Conservation (phyloP, 2,797 vertebrate genomes). For the Calcarius lapponicus region DNA sequence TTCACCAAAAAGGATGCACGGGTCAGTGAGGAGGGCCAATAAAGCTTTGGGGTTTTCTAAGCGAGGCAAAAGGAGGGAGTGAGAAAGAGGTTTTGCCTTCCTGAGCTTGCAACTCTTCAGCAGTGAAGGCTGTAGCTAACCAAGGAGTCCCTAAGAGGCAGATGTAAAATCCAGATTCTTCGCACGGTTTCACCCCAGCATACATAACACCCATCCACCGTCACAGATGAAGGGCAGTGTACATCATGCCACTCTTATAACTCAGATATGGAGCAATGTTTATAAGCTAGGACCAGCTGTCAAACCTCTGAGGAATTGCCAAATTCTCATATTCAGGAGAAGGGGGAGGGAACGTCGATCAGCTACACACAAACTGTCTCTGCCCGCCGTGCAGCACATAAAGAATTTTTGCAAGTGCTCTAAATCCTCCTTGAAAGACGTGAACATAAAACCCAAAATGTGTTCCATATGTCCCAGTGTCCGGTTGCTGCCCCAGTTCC, state of each 20-base stretch:
- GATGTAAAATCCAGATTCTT: constrained; percentile 68
- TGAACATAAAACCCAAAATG: constrained; percentile 72
- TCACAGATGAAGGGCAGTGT: constrained; percentile 32
- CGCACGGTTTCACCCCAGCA: constrained; percentile 47
- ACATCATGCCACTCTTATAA: constrained; percentile 67
- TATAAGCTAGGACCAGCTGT: constrained; percentile 69
- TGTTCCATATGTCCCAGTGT: constrained; percentile 78
- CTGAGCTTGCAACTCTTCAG: neutral
- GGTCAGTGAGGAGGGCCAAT: neutral
- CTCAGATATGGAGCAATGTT: constrained; percentile 61
- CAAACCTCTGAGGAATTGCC: constrained; percentile 64
- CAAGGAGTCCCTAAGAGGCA: constrained; percentile 29
- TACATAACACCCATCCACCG: constrained; percentile 39
- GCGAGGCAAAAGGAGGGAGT: neutral
- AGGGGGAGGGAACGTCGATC: neutral
- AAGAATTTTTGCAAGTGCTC: constrained; percentile 70
- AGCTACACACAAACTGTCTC: neutral
- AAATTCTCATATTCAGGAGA: constrained; percentile 43
- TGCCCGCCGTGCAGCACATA: constrained; percentile 19
- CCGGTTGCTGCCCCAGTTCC: constrained; percentile 71
- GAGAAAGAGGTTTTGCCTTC: constrained; percentile 26
- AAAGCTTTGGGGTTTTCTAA: neutral
- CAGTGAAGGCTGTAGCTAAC: constrained; percentile 45
- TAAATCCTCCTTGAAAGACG: constrained; percentile 77
- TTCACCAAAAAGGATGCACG: neutral